A percentile compares a stretch with the other conserved stretches of the same genome.
Evolutionary conservation across 2,797 vertebrate genomes (phyloP).

Genomic region (Sebastes kiyomatsui): DNA sequence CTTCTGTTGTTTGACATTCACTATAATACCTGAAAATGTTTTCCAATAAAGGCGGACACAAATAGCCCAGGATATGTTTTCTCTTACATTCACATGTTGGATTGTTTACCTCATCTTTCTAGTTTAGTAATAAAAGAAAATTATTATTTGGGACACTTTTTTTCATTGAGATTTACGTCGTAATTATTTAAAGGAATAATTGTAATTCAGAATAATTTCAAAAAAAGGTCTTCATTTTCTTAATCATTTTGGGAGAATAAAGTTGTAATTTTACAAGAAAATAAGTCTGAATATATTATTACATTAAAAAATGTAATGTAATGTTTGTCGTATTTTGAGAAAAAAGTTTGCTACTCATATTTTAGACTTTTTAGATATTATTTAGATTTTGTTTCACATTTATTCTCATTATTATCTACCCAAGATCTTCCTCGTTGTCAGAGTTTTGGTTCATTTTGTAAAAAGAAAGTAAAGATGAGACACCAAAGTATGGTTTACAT

Average conservation of each 20-base stretch:
- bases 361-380: neutral
- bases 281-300: neutral
- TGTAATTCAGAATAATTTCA: neutral
- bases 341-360: neutral
- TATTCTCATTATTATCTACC: too few species aligned
- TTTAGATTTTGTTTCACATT: too few species aligned
- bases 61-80: neutral
- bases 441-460: too few species aligned
- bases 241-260: neutral
- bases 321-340: too few species aligned
- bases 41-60: neutral
- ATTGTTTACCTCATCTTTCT: constrained; percentile 20
- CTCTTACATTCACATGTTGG: constrained; percentile 49
- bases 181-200: neutral
- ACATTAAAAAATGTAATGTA: neutral
- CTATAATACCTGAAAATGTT: constrained; percentile 15
- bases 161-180: neutral
- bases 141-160: neutral
- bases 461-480: too few species aligned
- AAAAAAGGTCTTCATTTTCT: neutral
- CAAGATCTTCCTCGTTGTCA: too few species aligned
- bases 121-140: neutral
- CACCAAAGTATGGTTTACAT: too few species aligned
- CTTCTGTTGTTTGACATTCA: constrained; percentile 42
- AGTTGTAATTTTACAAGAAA: neutral